Evolutionary conservation across 2,113 vertebrate species (phyloP), one percentile per base, ranked within the genome.

Genomic region (Corythaixoides concolor): DNA sequence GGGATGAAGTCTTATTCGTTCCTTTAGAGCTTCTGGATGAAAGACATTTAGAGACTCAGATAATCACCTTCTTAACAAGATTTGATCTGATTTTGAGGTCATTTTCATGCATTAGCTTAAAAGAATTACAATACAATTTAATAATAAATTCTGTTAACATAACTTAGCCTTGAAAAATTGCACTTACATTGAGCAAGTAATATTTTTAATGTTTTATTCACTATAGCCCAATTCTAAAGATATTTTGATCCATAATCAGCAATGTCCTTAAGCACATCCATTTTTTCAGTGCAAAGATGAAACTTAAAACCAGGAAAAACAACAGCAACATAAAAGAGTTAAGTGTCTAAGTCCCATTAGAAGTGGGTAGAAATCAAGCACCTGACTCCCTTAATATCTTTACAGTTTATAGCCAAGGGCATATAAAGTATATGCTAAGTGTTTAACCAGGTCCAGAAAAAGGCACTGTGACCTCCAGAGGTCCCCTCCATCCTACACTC

Each of bases 91-190:
- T 96, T 97, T 78, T 96, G 80, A 95, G 88, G 80, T 95, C 30
- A 93, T 96, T 96, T 96, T 95, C 73, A 92, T 95, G 94, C 75
- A 96, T 92, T 96, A 96, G 64, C 92, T 84, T 92, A 92, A 96
- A 96, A 96, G 89, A 96, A 97, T 97, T 95, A 97, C 88, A 93
- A 95, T 88, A 90, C 60, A 96, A 95, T 89, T 95, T 93, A 96
- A 86, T 96, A 92, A 89, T 93, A 96, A 96, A 93, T 94, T 94
- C 53, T 87, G 92, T 90, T 97, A 95, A 94, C 86, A 97, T 75
- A 93, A 97, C 83, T 84, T 84, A 89, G 94, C 64, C 95, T 92
- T 93, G 88, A 95, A 96, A 93, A 93, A 90, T 75, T 43, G 27
- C 62, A 85, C 86, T 90, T 93, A 81, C 5, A 78, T 90, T 82